Conservation (phyloP, 2,888 invertebrate species). For the Netelia inedita region DNA sequence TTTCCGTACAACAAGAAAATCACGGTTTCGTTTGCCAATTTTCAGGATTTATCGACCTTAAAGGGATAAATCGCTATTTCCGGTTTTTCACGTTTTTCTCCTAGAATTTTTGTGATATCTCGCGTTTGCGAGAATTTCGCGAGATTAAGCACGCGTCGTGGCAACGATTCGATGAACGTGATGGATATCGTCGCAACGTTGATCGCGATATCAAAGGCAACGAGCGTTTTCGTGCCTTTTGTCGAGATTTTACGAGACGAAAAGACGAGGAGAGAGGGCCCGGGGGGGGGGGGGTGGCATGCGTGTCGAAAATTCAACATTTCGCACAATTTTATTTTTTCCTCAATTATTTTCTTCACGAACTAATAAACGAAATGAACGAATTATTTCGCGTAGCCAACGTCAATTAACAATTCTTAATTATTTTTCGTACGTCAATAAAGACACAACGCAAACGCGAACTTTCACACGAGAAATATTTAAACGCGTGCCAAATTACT, state of each 20-base stretch:
- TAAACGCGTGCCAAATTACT: too few relatives aligned
- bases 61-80: too few relatives aligned
- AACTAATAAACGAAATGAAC: background rate
- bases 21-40: too few relatives aligned
- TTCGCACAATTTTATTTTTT: background rate
- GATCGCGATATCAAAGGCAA: constrained; percentile 20
- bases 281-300: background rate
- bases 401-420: too few relatives aligned
- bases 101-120: too few relatives aligned
- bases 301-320: too few relatives aligned
- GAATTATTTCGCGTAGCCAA: too few relatives aligned
- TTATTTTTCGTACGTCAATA: too few relatives aligned
- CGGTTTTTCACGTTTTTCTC: too few relatives aligned
- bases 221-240: constrained; percentile 21
- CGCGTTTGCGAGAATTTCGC: background rate
- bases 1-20: too few relatives aligned
- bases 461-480: constrained; percentile 51
- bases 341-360: background rate
- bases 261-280: background rate
- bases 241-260: background rate
- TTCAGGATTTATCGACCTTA: too few relatives aligned
- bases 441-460: background rate
- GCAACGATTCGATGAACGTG: constrained; percentile 56
- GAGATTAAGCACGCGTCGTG: background rate
- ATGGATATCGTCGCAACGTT: constrained; percentile 55